These are phyloP conservation scores for Zygothrica quintamaculata DNA, from an alignment of 2,888 invertebrate species.

Conservation along the genomic window DNA sequence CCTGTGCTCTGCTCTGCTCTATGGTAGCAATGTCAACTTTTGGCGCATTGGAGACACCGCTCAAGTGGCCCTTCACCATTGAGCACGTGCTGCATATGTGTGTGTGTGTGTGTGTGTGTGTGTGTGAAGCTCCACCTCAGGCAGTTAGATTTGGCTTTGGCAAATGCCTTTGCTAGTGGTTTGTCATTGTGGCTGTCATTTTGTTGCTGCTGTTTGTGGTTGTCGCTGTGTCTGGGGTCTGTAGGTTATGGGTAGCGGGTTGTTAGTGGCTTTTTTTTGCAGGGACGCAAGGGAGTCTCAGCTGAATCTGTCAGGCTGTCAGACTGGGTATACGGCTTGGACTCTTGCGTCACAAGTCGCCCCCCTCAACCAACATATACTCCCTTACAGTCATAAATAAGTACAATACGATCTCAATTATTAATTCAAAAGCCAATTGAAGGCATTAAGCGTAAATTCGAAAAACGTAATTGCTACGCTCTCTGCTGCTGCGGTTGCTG, in stretches of 20 bases:
- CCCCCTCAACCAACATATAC: conserved; percentile 10
- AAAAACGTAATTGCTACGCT: conserved; percentile 66
- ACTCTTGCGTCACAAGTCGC: conserved; percentile 32
- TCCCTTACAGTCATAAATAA: conserved; percentile 29
- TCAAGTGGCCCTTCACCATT: conserved; percentile 51
- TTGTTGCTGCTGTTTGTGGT: conserved; percentile 7
- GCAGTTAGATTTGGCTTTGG: conserved; percentile 38
- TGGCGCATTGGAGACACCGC: conserved; percentile 59
- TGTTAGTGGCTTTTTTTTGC: no score
- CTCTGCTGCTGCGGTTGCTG: conserved; percentile 4
- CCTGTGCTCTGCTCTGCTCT: neutral
- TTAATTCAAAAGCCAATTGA: conserved; percentile 80
- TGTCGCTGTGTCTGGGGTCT: conserved; percentile 22
- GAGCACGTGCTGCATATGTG: conserved; percentile 57
- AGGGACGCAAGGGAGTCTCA: conserved; percentile 4
- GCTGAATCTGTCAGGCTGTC: conserved; percentile 15
- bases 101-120: no score
- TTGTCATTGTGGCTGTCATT: neutral
- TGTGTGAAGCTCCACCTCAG: conserved; percentile 32
- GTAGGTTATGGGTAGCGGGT: no score
- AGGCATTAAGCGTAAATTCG: conserved; percentile 76
- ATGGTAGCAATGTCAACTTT: conserved; percentile 67
- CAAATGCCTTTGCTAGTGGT: neutral
- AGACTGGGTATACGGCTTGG: neutral
- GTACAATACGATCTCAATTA: conserved; percentile 71